Evolutionary conservation across 2,888 invertebrate genomes (phyloP), one percentile per base, ranked within the genome.

Genomic region (Plebejus argus): DNA sequence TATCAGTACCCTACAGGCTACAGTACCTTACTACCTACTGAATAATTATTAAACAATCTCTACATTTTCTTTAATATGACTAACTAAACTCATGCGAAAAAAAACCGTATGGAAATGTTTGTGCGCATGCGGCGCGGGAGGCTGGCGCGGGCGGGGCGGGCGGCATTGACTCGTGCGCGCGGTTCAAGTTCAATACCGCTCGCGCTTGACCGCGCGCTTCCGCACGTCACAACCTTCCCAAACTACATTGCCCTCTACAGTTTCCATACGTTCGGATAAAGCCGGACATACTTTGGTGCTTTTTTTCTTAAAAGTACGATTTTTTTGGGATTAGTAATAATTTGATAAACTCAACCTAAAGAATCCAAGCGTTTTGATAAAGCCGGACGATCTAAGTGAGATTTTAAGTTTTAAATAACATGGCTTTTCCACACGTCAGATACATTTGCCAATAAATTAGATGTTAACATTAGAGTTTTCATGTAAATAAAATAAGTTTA

Each of bases 161-260:
- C 61, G 77, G 72, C 79, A 80, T 78, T 80, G 79, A 80, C 45
- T 77, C 75, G 66, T 35, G 20, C 53, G 70, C 35, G 70, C 53
- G 72, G 81, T 79, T 81, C 81, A 81, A 81, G 81, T 81, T 81
- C 81, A 81, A 81, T 80, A 78, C 15, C 80, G 74, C 58, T 76
- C 78, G 77, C 78, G 70, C 79, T 78, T 78, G 39, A 77, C 79
- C 79, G 78, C 66, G 53, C 8, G 33, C 49, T 39, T 23, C 66
- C 61, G 33, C 49, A 23, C 53, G 28, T n/a, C 28, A 5, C 74
- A 74, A 74, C 74, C 74, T 74, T 74, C 53, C 74, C 45, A 74
- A 74, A 74, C 49, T 74, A 74, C 74, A 74, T 74, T 49, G 49
- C 74, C 71, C 49, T 74, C 49, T 53, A 53, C 12, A 7, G 66